Evolutionary conservation across 1,140 invertebrate species (phyloP).

Genomic region (Coenobita brevimanus): DNA sequence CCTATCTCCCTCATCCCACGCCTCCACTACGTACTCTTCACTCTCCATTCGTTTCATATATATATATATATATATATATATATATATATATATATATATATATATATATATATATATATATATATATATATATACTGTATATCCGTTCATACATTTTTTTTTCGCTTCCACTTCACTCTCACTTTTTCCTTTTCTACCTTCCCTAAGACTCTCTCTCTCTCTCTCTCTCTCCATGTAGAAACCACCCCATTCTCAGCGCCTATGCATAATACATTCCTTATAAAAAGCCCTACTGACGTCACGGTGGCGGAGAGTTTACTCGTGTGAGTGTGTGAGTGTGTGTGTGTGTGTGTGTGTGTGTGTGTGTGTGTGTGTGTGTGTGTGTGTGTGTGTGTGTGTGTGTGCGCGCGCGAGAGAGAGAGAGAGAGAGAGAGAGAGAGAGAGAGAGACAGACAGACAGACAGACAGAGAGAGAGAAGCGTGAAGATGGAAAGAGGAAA

Average conservation of each 20-base stretch:
- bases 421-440: background rate
- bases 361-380: background rate
- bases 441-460: background rate
- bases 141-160: too few relatives aligned
- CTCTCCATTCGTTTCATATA: background rate
- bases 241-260: too few relatives aligned
- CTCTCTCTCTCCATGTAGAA: background rate
- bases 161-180: too few relatives aligned
- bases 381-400: background rate
- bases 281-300: background rate
- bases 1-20: background rate
- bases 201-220: background rate
- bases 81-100: constrained; percentile 16
- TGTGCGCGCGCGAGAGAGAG: background rate
- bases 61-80: background rate
- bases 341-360: too few relatives aligned
- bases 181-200: too few relatives aligned
- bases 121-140: constrained; percentile 23
- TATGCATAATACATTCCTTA: too few relatives aligned
- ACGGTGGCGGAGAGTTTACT: background rate
- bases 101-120: constrained; percentile 27
- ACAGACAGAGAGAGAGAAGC: background rate
- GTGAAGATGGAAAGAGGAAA: background rate
- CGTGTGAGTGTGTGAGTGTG: too few relatives aligned
- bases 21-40: background rate